A percentile compares a stretch with the other conserved stretches of the same genome.
Evolutionary conservation across 2,888 invertebrate genomes (phyloP).

Genomic region (Heliothis peltigera): DNA sequence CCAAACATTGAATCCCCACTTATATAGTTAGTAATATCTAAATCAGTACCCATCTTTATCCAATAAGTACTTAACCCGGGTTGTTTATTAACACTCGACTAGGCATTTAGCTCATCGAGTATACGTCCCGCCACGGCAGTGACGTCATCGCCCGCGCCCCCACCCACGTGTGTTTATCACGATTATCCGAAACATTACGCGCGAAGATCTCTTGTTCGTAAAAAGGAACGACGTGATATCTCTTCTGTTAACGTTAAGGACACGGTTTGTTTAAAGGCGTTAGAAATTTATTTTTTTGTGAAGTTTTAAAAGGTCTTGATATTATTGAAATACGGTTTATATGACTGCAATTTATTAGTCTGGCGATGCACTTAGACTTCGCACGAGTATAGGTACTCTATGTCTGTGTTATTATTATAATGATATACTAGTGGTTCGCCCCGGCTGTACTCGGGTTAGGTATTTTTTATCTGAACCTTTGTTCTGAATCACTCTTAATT

Average conservation of each 20-base stretch:
- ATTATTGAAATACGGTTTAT: slow-evolving; percentile 16
- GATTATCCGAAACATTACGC: slow-evolving; percentile 62
- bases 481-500: too few species aligned
- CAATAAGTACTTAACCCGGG: slow-evolving; percentile 19
- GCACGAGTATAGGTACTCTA: too few species aligned
- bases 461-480: too few species aligned
- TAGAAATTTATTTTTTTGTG: slow-evolving; percentile 28
- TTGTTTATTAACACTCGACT: slow-evolving; percentile 47
- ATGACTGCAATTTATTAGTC: too few species aligned
- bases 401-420: too few species aligned
- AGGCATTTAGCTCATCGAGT: slow-evolving; percentile 50
- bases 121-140: slow-evolving; percentile 18
- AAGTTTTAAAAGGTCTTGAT: neutral
- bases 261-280: slow-evolving; percentile 51
- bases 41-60: neutral
- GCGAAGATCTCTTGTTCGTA: slow-evolving; percentile 61
- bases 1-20: too few species aligned
- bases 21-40: too few species aligned
- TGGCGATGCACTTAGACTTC: too few species aligned
- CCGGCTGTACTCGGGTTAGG: too few species aligned
- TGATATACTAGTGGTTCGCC: too few species aligned
- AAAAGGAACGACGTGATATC: slow-evolving; percentile 64
- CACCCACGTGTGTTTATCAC: slow-evolving; percentile 59
- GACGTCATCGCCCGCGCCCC: slow-evolving; percentile 46
- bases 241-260: slow-evolving; percentile 58